A percentile compares a stretch with the other conserved stretches of the same genome.
Evolutionary conservation across 2,888 invertebrate genomes (phyloP).

Genomic region (Lasioglossum calceatum): DNA sequence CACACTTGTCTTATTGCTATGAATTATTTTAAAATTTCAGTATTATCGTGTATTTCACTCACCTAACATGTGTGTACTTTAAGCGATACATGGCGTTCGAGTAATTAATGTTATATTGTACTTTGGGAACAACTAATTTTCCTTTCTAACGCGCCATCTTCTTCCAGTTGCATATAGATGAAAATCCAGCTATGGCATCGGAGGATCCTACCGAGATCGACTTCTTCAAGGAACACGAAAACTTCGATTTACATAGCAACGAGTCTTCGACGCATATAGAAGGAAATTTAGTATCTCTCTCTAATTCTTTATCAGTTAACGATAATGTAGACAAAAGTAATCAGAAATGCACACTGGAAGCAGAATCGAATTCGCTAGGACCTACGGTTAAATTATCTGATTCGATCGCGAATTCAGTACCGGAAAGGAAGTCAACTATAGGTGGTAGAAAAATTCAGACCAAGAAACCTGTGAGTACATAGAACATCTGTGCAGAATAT

Average conservation of each 20-base stretch:
- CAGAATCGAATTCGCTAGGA: constrained; percentile 66
- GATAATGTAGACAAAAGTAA: constrained; percentile 44
- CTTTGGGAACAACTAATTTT: not conserved
- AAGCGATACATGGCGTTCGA: constrained; percentile 2
- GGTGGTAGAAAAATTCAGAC: constrained; percentile 89
- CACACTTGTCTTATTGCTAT: not conserved
- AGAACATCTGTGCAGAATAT: constrained; percentile 11
- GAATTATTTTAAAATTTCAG: constrained; percentile 5
- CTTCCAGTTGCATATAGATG: constrained; percentile 90
- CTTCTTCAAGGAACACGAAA: constrained; percentile 94
- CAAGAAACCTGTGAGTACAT: constrained; percentile 88
- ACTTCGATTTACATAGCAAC: constrained; percentile 74
- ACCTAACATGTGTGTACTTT: constrained; percentile 23
- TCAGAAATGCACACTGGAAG: constrained; percentile 51
- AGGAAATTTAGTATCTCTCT: constrained; percentile 42
- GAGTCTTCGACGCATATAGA: constrained; percentile 62
- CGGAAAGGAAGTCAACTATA: constrained; percentile 89
- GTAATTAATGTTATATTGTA: constrained; percentile 3
- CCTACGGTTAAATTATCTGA: constrained; percentile 80
- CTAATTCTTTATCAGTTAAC: constrained; percentile 30
- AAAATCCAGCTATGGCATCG: constrained; percentile 86
- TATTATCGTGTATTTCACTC: constrained; percentile 36
- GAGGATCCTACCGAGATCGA: constrained; percentile 92
- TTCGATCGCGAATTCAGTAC: constrained; percentile 56
- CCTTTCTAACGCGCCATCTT: not conserved